phyloP scores from a whole-genome alignment of 2,113 vertebrate genomes.

The Rhea pennata region DNA sequence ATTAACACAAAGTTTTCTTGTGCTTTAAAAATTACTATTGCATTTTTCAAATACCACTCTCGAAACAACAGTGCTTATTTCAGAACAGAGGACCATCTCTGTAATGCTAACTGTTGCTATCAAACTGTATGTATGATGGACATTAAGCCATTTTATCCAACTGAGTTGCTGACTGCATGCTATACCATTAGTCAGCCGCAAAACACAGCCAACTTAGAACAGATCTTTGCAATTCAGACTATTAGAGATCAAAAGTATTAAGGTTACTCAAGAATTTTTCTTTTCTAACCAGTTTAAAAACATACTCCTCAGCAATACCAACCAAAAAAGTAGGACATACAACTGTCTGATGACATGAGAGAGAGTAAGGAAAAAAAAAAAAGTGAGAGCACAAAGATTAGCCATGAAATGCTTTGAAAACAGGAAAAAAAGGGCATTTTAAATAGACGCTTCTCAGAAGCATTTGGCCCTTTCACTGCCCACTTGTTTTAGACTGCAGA shows the following conservation, averaged over 20 bases:
- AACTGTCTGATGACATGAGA: not conserved
- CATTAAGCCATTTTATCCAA: not conserved
- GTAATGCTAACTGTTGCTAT: not conserved
- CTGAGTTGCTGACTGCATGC: not conserved
- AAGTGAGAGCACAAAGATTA: not conserved
- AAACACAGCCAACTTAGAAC: not conserved
- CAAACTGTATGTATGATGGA: not conserved
- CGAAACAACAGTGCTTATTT: not conserved
- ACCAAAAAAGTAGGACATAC: not conserved
- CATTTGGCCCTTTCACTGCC: not conserved
- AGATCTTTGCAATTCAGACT: not conserved
- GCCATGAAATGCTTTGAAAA: not conserved
- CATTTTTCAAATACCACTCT: not conserved
- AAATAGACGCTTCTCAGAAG: not conserved
- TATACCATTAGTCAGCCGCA: not conserved
- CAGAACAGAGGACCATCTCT: not conserved
- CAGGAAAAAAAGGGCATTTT: not conserved
- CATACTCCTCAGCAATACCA: not conserved
- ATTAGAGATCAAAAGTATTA: not conserved
- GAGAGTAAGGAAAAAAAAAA: not conserved
- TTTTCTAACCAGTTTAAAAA: conserved; percentile 20
- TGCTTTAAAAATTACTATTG: not conserved
- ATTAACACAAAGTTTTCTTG: not conserved
- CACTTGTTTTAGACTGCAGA: not conserved
- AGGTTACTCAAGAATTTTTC: not conserved